phyloP scores from a whole-genome alignment of 2,113 vertebrate genomes.

The Condylura cristata region DNA sequence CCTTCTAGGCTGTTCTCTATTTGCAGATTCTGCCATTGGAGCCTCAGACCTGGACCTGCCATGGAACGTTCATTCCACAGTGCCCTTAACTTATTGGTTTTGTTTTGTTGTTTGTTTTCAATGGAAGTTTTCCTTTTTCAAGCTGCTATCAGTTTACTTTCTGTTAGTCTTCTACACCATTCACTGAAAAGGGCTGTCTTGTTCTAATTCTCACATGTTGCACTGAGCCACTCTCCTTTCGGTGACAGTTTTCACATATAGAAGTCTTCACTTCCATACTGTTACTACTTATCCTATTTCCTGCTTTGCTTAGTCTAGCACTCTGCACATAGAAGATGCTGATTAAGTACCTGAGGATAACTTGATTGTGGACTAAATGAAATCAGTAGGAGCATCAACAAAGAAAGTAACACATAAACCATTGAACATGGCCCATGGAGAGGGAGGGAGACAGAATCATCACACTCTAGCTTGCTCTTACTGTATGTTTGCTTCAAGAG shows the following conservation, averaged over 20 bases:
- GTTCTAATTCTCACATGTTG: background rate
- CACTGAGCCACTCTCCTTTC: background rate
- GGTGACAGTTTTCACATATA: background rate
- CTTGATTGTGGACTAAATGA: background rate
- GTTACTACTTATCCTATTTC: background rate
- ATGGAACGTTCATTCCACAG: too few relatives aligned
- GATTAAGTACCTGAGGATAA: background rate
- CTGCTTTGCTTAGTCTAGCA: background rate
- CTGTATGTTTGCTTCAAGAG: too few relatives aligned
- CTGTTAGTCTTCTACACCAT: background rate
- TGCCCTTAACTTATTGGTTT: background rate
- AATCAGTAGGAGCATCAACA: background rate
- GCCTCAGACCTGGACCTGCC: background rate
- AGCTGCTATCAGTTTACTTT: background rate
- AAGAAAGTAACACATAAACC: background rate
- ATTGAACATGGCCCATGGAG: background rate
- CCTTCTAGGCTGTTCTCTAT: rapidly evolving
- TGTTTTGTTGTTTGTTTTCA: background rate
- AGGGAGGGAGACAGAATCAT: background rate
- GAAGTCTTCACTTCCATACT: background rate
- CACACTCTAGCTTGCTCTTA: background rate
- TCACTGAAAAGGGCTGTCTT: background rate
- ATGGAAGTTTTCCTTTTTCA: background rate
- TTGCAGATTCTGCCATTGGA: background rate
- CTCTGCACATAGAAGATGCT: background rate